Evolutionary conservation across 2,113 vertebrate genomes (phyloP), one percentile per base, ranked within the genome.

Genomic region (Psettodes erumei): DNA sequence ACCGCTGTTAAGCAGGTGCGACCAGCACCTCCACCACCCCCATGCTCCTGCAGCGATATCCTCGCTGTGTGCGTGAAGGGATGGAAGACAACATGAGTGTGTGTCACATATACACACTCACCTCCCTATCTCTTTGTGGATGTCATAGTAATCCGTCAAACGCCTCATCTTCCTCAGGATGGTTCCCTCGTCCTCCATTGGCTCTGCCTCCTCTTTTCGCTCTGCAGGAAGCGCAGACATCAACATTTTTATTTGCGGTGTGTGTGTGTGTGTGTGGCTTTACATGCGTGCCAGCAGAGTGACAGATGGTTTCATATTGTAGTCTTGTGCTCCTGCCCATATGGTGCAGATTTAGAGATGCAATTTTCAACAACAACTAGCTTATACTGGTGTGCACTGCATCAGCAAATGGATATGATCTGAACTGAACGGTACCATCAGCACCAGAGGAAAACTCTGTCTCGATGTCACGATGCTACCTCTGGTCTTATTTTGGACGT

Each of bases 71-170:
- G 19, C 58, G 25, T 62, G 59, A 53, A 16, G 6, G 53, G 71
- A 66, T n/a, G 70, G 10, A 23, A 58, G 27, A 66, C 47, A 15
- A 32, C 25, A 3, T 11, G 30, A 30, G 48, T 10, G 58, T 5
- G 0, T 0, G 8, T 18, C 25, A 6, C 58, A 58, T 8, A n/a
- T 5, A 33, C 69, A 32, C 74, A 43, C 85, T n/a, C 83, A 98
- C 97, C 98, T 95, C 79, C 96, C 96, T 0, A 99, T 97, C 91
- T 99, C 96, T 83, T 98, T 96, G 0, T 98, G 96, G 77, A 96
- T 91, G 7, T 96, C 95, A 0, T 97, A 99, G 80, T 96, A 97
- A 88, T 99, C 96, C 0, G 95, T 95, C 81, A 99, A 81, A 32
- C 92, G 93, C 37, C 94, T 94, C 66, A 96, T 96, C 85, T 95